Evolutionary conservation across 2,113 vertebrate species (phyloP).

Genomic region (Stigmatopora argus): DNA sequence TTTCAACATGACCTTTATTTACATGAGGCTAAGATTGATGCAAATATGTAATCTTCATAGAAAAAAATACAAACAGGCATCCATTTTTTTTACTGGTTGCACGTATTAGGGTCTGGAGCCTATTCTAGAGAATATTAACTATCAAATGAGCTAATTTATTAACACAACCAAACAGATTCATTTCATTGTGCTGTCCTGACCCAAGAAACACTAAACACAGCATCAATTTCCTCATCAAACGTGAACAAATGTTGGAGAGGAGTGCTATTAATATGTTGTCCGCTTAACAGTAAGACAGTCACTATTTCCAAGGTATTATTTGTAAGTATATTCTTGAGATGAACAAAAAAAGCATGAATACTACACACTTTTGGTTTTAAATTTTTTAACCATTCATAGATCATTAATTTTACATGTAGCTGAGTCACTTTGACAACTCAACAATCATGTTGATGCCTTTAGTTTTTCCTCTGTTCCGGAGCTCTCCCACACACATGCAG

Average conservation of each 20-base stretch:
- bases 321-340: no score
- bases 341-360: not conserved
- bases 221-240: not conserved
- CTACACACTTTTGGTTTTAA: slow-evolving; percentile 4
- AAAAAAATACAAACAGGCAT: not conserved
- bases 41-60: slow-evolving; percentile 34
- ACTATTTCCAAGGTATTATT: no score
- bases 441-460: slow-evolving; percentile 29
- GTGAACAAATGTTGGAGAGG: not conserved
- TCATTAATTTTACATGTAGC: slow-evolving; percentile 22
- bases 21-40: slow-evolving; percentile 49
- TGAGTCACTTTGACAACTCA: slow-evolving; percentile 43
- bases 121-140: no score
- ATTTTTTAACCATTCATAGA: no score
- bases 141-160: no score
- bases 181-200: not conserved
- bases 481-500: slow-evolving; percentile 24
- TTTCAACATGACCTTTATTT: slow-evolving; percentile 60
- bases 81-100: no score
- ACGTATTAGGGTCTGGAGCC: no score
- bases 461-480: slow-evolving; percentile 28
- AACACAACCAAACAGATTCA: no score
- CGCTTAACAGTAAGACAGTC: no score
- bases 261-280: no score
- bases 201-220: not conserved